Evolutionary conservation across 1,140 invertebrate genomes (phyloP).

Genomic region (Drosophila gunungcola): DNA sequence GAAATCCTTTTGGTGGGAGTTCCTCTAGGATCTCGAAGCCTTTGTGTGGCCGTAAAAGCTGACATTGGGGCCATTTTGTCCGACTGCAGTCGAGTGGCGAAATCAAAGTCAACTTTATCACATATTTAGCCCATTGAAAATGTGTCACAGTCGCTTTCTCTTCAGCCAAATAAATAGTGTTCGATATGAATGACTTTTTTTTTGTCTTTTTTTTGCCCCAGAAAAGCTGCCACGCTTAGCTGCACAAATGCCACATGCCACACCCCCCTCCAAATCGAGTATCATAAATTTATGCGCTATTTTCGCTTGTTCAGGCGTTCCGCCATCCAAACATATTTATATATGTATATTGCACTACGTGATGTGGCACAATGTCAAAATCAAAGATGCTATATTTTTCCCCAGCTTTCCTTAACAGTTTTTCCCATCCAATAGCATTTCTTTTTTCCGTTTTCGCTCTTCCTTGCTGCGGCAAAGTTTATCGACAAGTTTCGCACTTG

Average conservation of each 20-base stretch:
- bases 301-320: slow-evolving; percentile 51
- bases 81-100: slow-evolving; percentile 61
- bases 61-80: slow-evolving; percentile 71
- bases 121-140: slow-evolving; percentile 64
- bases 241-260: slow-evolving; percentile 68
- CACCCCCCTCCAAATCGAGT: slow-evolving; percentile 26
- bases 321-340: slow-evolving; percentile 29
- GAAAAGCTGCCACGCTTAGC: slow-evolving; percentile 66
- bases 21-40: slow-evolving; percentile 15
- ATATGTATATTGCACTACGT: slow-evolving; percentile 40
- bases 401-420: slow-evolving; percentile 50
- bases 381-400: slow-evolving; percentile 73
- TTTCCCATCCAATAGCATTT: background rate
- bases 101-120: slow-evolving; percentile 79
- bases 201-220: slow-evolving; percentile 9
- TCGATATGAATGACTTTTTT: slow-evolving; percentile 49
- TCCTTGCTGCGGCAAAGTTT: slow-evolving; percentile 44
- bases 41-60: slow-evolving; percentile 61
- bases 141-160: slow-evolving; percentile 40
- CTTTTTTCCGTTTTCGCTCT: slow-evolving; percentile 2
- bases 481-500: slow-evolving; percentile 75
- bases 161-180: slow-evolving; percentile 68
- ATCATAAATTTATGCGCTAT: slow-evolving; percentile 73
- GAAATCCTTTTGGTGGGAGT: slow-evolving; percentile 33
- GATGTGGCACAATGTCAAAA: slow-evolving; percentile 66